These are phyloP conservation scores for Chrysochloris asiatica DNA, from an alignment of 2,113 vertebrate genomes.

Conservation along the genomic window DNA sequence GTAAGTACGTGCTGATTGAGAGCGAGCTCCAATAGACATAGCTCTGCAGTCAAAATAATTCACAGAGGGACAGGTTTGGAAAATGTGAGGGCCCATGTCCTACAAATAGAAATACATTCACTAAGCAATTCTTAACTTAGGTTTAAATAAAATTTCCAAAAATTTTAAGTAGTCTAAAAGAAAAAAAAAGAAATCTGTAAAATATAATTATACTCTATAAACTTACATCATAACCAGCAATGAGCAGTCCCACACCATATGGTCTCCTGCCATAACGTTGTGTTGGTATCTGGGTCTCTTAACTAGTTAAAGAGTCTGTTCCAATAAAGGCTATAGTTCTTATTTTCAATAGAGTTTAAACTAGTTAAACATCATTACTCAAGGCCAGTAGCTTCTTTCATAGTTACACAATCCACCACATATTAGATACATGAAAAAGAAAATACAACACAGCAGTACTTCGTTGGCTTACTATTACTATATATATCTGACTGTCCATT, in stretches of 20 bases:
- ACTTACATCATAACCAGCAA: slow-evolving; percentile 97
- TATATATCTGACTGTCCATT: background rate
- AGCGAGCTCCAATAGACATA: slow-evolving; percentile 98
- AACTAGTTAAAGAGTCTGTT: slow-evolving; percentile 81
- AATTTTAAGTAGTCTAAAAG: background rate
- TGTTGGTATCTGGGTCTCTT: slow-evolving; percentile 98
- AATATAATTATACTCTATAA: background rate
- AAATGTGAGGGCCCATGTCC: slow-evolving; percentile 99
- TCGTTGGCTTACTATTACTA: background rate
- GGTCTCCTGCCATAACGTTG: slow-evolving; percentile 97
- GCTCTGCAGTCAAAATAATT: slow-evolving; percentile 99
- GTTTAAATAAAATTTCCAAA: background rate
- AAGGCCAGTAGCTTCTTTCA: background rate
- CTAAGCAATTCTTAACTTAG: slow-evolving; percentile 26
- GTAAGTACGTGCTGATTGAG: slow-evolving; percentile 97
- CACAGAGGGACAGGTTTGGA: slow-evolving; percentile 98
- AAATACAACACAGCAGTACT: background rate
- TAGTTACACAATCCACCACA: background rate
- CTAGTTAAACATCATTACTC: slow-evolving; percentile 27
- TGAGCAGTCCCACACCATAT: slow-evolving; percentile 97
- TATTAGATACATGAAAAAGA: background rate
- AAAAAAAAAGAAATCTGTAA: too few species aligned
- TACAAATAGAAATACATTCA: slow-evolving; percentile 66
- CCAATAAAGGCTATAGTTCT: slow-evolving; percentile 33
- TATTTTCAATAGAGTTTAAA: slow-evolving; percentile 24